Conservation (phyloP, 2,888 invertebrate species). For the Gymnocheta viridis region DNA sequence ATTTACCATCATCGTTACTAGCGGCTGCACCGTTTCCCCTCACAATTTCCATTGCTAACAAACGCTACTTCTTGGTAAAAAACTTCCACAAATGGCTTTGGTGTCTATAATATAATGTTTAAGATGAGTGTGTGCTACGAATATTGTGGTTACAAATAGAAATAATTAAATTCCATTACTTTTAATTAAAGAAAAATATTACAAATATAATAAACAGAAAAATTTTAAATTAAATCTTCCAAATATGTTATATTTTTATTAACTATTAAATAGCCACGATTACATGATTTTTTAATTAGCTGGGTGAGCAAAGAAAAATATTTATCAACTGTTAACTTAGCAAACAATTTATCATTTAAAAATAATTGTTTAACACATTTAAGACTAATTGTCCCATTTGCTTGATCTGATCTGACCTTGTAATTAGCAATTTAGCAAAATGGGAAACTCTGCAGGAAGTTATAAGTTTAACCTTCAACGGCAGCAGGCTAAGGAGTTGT, state of each 20-base stretch:
- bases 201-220: not conserved
- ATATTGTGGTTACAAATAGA: not conserved
- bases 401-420: too few species aligned
- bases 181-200: constrained; percentile 18
- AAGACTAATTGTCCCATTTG: too few species aligned
- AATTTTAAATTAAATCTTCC: not conserved
- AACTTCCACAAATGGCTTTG: constrained; percentile 1
- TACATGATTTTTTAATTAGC: not conserved
- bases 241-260: not conserved
- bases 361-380: too few species aligned
- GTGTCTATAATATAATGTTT: constrained; percentile 11
- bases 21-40: not conserved
- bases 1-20: constrained; percentile 19
- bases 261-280: not conserved
- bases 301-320: not conserved
- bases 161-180: not conserved
- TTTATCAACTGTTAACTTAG: too few species aligned
- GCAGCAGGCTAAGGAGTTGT: too few species aligned
- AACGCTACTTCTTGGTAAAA: constrained; percentile 1
- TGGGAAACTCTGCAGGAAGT: too few species aligned
- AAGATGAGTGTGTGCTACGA: constrained; percentile 8
- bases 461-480: too few species aligned
- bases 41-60: not conserved
- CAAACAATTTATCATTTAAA: too few species aligned
- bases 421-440: too few species aligned